A percentile compares a stretch with the other conserved stretches of the same genome.
phyloP scores from a whole-genome alignment of 2,113 vertebrate species.

The Pleuronectes platessa region DNA sequence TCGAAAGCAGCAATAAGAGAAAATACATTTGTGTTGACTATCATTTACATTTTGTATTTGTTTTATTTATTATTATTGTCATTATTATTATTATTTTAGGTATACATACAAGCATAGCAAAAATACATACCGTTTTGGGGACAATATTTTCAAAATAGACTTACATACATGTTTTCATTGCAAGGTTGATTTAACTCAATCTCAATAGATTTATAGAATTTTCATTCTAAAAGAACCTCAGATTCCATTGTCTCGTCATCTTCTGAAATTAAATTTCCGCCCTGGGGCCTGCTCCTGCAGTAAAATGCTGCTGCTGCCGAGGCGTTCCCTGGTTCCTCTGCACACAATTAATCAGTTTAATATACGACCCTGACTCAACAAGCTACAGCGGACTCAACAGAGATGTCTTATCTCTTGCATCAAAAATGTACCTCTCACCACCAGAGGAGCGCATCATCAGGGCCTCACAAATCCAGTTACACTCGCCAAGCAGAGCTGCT shows the following conservation, averaged over 20 bases:
- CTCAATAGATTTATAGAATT: too few relatives aligned
- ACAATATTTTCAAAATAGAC: background rate
- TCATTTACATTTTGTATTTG: too few relatives aligned
- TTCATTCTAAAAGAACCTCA: background rate
- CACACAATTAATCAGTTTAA: background rate
- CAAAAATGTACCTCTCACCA: background rate
- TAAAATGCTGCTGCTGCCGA: background rate
- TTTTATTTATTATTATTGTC: background rate
- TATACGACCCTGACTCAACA: background rate
- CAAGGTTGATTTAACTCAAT: too few relatives aligned
- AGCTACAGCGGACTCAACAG: background rate
- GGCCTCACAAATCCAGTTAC: constrained; percentile 61
- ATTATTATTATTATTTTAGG: background rate
- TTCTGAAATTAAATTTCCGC: background rate
- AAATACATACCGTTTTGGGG: too few relatives aligned
- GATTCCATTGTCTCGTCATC: background rate
- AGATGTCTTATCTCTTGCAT: background rate
- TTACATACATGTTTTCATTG: background rate
- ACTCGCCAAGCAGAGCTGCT: constrained; percentile 54
- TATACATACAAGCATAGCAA: background rate
- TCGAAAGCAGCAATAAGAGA: too few relatives aligned
- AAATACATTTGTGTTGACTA: too few relatives aligned
- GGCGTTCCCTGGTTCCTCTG: background rate
- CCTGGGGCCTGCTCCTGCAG: background rate
- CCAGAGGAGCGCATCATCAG: constrained; percentile 29